Base-by-base conservation (phyloP, 2,113 vertebrate species). In the Epinephelus fuscoguttatus region DNA sequence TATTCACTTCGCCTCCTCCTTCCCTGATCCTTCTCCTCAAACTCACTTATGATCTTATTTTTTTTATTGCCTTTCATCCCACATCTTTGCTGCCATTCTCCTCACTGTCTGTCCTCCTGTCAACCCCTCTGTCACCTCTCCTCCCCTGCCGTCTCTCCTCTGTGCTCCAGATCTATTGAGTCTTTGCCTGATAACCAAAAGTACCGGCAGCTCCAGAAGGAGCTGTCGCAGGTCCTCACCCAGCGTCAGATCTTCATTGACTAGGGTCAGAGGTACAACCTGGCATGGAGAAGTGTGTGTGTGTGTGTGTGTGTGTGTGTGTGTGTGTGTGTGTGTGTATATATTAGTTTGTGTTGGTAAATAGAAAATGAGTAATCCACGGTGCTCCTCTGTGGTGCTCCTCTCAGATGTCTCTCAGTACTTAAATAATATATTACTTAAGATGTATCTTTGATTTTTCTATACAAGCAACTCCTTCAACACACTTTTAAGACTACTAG, bases 211-310 rank as follows among this genome's bases (percentile, higher is more conserved):
- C 95, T 99, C 96, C 98, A 99, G 97, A 97, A 97, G 94, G 98
- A 99, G 90, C 97, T 99, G 93, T 99, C 98, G 92, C 98, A 99
- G 95, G 98, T 99, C 92, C 95, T 99, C 95, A 99, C 98, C 90
- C 98, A 99, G 96, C 97, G 98, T 94, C 98, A 99, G 97, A 98
- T 97, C 97, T 98, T 97, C 97, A 99, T 98, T 96, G 98, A 99
- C 89, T 99, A 97, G 97, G 89, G 92, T 91, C 91, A 94, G 96
- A 98, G 97, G 98, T 99, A 99, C 94, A 95, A 92, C 94, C 92
- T 81, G 94, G 91, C 90, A 90, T 83, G 87, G 23, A 45, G 8
- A 67, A 30, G 71, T 77, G 57, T 80, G 42, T 59, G 10, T 74
- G 57, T 75, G 66, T 86, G 75, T 84, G 66, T 53, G 57, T 27